Evolutionary conservation across 1,140 invertebrate species (phyloP).

Genomic region (Ooceraea biroi): DNA sequence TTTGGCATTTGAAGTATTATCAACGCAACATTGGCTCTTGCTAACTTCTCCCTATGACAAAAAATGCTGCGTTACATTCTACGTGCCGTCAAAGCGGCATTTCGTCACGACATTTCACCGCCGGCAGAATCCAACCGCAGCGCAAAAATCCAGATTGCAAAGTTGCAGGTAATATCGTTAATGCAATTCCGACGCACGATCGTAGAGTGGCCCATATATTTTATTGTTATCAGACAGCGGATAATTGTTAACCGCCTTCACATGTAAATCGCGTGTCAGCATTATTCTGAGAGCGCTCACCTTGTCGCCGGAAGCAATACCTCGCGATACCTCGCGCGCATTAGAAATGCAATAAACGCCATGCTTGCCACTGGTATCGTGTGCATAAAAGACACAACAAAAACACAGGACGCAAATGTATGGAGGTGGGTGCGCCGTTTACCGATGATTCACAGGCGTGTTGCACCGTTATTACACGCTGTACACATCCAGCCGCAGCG

Average conservation of each 20-base stretch:
- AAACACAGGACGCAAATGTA: constrained; percentile 61
- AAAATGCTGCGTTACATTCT: no score
- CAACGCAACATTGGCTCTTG: background rate
- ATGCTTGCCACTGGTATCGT: constrained; percentile 37
- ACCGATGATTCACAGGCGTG: constrained; percentile 71
- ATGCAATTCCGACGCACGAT: no score
- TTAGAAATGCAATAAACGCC: constrained; percentile 68
- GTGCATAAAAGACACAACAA: constrained; percentile 67
- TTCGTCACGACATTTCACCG: no score
- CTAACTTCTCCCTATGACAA: no score
- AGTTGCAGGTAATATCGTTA: no score
- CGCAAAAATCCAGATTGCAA: no score
- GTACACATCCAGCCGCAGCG: constrained; percentile 1
- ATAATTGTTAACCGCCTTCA: constrained; percentile 20
- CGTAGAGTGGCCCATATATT: no score
- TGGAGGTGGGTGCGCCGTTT: constrained; percentile 71
- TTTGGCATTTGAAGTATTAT: background rate
- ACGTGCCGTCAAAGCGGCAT: no score
- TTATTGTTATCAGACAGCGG: background rate
- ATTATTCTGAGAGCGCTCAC: background rate
- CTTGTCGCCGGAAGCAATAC: constrained; percentile 28
- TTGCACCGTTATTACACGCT: constrained; percentile 68
- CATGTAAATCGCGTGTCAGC: background rate
- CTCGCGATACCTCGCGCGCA: constrained; percentile 64
- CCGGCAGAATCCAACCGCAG: no score